Base-by-base conservation (phyloP, 2,888 invertebrate species). In the Lepidocyrtoides sp. region DNA sequence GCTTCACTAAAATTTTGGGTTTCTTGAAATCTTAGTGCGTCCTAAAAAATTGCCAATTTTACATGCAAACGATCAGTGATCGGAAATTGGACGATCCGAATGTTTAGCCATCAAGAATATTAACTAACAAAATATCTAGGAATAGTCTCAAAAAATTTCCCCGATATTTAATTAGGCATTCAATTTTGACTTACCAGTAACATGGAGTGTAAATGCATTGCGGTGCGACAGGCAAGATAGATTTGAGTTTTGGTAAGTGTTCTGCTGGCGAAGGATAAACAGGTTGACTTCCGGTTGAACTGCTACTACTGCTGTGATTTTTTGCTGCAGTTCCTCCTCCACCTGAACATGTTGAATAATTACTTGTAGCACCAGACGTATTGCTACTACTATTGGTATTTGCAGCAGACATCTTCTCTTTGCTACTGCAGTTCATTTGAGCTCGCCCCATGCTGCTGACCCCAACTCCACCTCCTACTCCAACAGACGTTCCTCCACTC, bases 121-220 rank as follows among this genome's bases (percentile, higher is more conserved):
- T n/a, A n/a, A n/a, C n/a, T n/a, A n/a, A n/a, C n/a, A n/a, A n/a
- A n/a, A n/a, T n/a, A n/a, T n/a, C n/a, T n/a, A n/a, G n/a, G n/a
- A n/a, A n/a, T n/a, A n/a, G n/a, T n/a, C n/a, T n/a, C n/a, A n/a
- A n/a, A n/a, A n/a, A n/a, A n/a, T n/a, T n/a, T n/a, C n/a, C n/a
- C n/a, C n/a, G n/a, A n/a, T n/a, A n/a, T n/a, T n/a, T n/a, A n/a
- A n/a, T n/a, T n/a, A n/a, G n/a, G n/a, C n/a, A n/a, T n/a, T n/a
- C n/a, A n/a, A 41, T 26, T 26, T 41, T 69, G 26, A 91, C 94
- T 93, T 92, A 94, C 94, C 94, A 94, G 91, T 94, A 94, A 77
- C 94, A 94, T 5, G 94, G 93, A 83, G 94, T 94, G 77, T 94
- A 94, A 69, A 93, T 93, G 91, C 94, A 94, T 86, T 93, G 91